Evolutionary conservation across 2,888 invertebrate species (phyloP), one percentile per base, ranked within the genome.

Genomic region (Watsonalla cultraria): DNA sequence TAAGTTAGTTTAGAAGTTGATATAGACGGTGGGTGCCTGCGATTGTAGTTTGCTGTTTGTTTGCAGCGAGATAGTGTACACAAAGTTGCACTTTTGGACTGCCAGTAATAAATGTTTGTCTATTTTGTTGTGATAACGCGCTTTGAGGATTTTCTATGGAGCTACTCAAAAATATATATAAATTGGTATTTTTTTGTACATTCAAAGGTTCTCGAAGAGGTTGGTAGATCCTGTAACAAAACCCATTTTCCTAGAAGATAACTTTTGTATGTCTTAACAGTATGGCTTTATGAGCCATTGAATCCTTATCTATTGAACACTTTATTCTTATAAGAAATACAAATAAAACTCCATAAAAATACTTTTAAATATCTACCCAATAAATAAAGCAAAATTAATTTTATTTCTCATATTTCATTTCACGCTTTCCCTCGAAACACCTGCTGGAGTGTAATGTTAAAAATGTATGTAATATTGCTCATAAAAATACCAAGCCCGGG

Each of bases 81-180:
- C 86, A 80, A 86, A 86, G 85, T 88, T 86, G 81, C 82, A 75
- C 72, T 78, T 75, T 78, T 68, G 70, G 65, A 72, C 68, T 72
- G 65, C 62, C 71, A 65, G 74, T 82, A 78, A 80, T 78, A 80
- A 85, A 86, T 82, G 80, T 72, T 75, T 74, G 70, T 74, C 68
- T 71, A 68, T 77, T 74, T 66, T 66, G 59, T 54, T 68, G 64
- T 73, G 79, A 81, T 82, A 80, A 78, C 74, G 74, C 64, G 74
- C 65, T 74, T 71, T 67, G 65, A 64, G 61, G 64, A 66, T 70
- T 68, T 61, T 62, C 66, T 54, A 53, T 61, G 24, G 24, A 24
- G 24, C 24, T 24, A 4, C 2, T 24, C 24, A 24, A 24, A 24
- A 24, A 24, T 24, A 24, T 24, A 24, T 24, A 24, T 24, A 1